phyloP scores from a whole-genome alignment of 1,140 invertebrate species.

The Psilanteris sp. region DNA sequence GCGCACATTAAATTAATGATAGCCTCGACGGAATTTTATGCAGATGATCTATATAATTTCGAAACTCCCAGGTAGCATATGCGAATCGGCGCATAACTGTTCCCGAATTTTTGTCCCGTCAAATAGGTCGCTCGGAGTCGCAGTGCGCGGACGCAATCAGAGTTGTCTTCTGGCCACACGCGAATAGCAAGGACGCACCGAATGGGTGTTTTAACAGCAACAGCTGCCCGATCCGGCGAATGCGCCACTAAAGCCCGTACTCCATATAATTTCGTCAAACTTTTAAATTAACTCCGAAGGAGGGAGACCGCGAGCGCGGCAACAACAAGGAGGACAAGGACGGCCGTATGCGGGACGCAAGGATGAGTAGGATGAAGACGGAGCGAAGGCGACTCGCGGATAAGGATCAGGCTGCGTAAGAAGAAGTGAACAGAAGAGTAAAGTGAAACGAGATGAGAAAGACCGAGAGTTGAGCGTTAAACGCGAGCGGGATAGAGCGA shows the following conservation, averaged over 20 bases:
- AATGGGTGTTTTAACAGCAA: slow-evolving; percentile 36
- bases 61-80: no score
- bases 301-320: no score
- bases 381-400: slow-evolving; percentile 14
- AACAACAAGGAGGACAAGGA: slow-evolving; percentile 9
- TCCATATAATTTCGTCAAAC: slow-evolving; percentile 56
- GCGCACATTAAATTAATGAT: no score
- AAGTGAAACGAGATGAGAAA: slow-evolving; percentile 13
- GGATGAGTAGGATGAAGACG: slow-evolving; percentile 39
- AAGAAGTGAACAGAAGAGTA: slow-evolving; percentile 23
- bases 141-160: slow-evolving; percentile 38
- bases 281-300: slow-evolving; percentile 52
- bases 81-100: no score
- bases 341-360: slow-evolving; percentile 4
- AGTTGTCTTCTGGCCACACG: slow-evolving; percentile 43
- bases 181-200: slow-evolving; percentile 27
- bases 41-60: no score
- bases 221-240: slow-evolving; percentile 46
- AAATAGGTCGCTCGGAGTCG: slow-evolving; percentile 7
- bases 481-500: slow-evolving; percentile 30
- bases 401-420: slow-evolving; percentile 44
- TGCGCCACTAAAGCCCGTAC: slow-evolving; percentile 25
- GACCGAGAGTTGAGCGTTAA: slow-evolving; percentile 1
- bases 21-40: no score
- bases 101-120: no score